Base-by-base conservation (phyloP, 2,113 vertebrate genomes). In the Poecile atricapillus region DNA sequence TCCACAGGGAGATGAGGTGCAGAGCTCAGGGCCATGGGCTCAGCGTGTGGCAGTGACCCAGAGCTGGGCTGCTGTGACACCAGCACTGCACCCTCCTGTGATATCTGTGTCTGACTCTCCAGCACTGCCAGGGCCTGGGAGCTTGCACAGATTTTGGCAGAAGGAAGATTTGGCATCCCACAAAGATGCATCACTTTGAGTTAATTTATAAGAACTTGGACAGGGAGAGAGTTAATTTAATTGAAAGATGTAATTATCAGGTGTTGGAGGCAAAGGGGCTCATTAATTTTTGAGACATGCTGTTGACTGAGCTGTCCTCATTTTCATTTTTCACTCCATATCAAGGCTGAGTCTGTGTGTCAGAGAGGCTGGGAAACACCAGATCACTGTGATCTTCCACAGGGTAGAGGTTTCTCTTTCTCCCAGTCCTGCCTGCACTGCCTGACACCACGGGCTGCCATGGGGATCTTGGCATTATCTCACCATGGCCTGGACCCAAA, bases 181-280 rank as follows among this genome's bases (percentile, higher is more conserved):
- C 16, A 6, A 97, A 96, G 94, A 95, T 95, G 68, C 92, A 97
- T 97, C 78, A 69, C 96, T 97, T 81, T 56, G 92, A 97, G 96
- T 96, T 97, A 98, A 98, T 98, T 97, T 97, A 95, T 97, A 98
- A 97, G 95, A 97, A 91, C 71, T 68, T 83, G 95, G 97, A 97
- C 95, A 97, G 83, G 82, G 69, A 97, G 93, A 97, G 93, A 97
- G 97, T 98, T 97, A 95, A 94, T 96, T 97, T 98, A 98, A 98
- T 97, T 98, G 97, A 98, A 98, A 98, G 97, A 97, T 97, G 96
- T 98, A 98, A 98, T 97, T 98, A 98, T 98, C 97, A 97, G 97
- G 97, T 98, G 96, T 98, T 97, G 94, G 90, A 98, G 95, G 97
- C 93, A 82, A 98, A 97, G 85, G 90, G 96, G 87, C 96, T 98